Evolutionary conservation across 2,797 vertebrate genomes (phyloP).

Genomic region (Silurus lanzhouensis): DNA sequence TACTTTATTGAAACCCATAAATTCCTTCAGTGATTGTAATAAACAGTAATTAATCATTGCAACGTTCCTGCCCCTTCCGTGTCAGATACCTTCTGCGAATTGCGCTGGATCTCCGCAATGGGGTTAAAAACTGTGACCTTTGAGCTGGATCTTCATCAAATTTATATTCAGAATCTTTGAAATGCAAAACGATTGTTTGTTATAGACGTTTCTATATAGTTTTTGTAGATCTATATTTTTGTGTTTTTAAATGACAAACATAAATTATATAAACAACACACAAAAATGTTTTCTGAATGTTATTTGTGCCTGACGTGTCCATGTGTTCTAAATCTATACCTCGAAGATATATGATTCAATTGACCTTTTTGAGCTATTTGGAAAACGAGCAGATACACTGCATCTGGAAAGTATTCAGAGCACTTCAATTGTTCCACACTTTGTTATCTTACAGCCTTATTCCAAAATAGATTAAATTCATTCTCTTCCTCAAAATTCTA

Average conservation of each 20-base stretch:
- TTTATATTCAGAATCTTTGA: not conserved
- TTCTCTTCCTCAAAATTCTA: no score
- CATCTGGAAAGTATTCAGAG: no score
- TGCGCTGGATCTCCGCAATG: no score
- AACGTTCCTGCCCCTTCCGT: no score
- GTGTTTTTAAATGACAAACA: not conserved
- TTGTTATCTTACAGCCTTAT: no score
- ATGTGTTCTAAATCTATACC: not conserved
- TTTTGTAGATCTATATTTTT: not conserved
- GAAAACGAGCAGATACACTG: not conserved
- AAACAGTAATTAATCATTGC: conserved; percentile 3
- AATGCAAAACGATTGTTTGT: not conserved
- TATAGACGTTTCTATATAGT: not conserved
- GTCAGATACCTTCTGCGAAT: no score
- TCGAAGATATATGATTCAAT: not conserved
- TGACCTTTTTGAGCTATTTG: not conserved
- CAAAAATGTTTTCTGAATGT: not conserved
- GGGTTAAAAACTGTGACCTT: no score
- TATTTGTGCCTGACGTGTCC: not conserved
- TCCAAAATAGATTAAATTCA: no score
- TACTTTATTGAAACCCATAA: not conserved
- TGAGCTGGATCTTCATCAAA: no score
- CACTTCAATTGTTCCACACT: no score
- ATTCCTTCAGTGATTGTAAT: not conserved
- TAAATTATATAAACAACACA: not conserved